phyloP scores from a whole-genome alignment of 2,113 vertebrate genomes.

The Notarius quadriscutis region DNA sequence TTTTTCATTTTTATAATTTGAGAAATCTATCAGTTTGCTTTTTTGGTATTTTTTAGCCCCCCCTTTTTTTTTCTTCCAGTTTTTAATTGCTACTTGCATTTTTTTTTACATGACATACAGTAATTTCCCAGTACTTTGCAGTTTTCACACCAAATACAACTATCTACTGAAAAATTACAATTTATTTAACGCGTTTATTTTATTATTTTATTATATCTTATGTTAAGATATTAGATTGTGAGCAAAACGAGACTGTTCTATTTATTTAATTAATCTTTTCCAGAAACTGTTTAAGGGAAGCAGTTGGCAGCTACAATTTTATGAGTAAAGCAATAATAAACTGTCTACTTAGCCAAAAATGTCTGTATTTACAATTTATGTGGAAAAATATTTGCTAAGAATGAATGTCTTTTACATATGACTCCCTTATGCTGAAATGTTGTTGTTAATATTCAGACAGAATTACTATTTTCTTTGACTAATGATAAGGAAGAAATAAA shows the following conservation, averaged over 20 bases:
- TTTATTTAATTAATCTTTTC: background rate
- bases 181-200: background rate
- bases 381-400: background rate
- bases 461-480: constrained; percentile 2
- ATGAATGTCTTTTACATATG: background rate
- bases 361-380: background rate
- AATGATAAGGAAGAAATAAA: background rate
- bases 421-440: background rate
- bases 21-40: background rate
- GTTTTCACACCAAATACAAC: background rate
- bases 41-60: too few relatives aligned
- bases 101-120: background rate
- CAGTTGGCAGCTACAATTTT: background rate
- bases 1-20: background rate
- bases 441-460: background rate
- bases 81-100: background rate
- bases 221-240: background rate
- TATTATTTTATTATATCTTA: background rate
- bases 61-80: too few relatives aligned
- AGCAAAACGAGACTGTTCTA: background rate
- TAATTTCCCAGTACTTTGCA: background rate
- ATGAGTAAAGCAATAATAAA: background rate
- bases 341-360: background rate
- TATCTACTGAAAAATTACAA: background rate
- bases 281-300: background rate